A percentile compares a stretch with the other conserved stretches of the same genome.
Conservation (phyloP, 2,797 vertebrate species). For the Sebastes minor region DNA sequence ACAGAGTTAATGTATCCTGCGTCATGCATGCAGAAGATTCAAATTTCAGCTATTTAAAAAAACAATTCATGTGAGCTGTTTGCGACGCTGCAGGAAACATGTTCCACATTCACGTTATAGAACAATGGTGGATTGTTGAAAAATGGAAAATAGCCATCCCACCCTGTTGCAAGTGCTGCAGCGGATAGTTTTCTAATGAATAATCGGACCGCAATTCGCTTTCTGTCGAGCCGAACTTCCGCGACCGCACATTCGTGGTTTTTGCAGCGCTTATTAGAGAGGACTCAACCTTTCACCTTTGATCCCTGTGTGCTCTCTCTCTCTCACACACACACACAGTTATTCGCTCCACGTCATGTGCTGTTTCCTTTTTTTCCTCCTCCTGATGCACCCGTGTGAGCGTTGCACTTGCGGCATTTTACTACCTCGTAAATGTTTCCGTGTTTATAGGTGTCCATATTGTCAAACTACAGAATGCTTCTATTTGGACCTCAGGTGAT, state of each 20-base stretch:
- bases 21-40: background rate
- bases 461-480: background rate
- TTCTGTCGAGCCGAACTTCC: background rate
- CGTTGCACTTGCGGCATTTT: background rate
- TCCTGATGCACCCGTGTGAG: slow-evolving; percentile 2
- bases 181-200: slow-evolving; percentile 20
- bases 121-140: slow-evolving; percentile 40
- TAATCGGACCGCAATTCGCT: background rate
- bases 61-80: background rate
- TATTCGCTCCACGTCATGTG: slow-evolving; percentile 27
- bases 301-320: slow-evolving; percentile 10
- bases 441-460: background rate
- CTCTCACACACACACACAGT: background rate
- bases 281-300: slow-evolving; percentile 66
- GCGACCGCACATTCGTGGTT: slow-evolving; percentile 22
- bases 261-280: slow-evolving; percentile 59
- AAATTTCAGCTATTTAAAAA: background rate
- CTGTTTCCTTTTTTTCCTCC: slow-evolving; percentile 8
- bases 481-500: background rate
- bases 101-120: background rate
- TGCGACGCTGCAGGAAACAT: background rate
- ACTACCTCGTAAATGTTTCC: background rate
- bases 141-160: slow-evolving; percentile 13
- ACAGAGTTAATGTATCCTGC: background rate
- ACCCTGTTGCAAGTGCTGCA: slow-evolving; percentile 8